Evolutionary conservation across 30 jellyfish, hydroid and myxozoan genomes (phyloP), one percentile per base, ranked within the genome.

Genomic region (Rhopilema esculentum): DNA sequence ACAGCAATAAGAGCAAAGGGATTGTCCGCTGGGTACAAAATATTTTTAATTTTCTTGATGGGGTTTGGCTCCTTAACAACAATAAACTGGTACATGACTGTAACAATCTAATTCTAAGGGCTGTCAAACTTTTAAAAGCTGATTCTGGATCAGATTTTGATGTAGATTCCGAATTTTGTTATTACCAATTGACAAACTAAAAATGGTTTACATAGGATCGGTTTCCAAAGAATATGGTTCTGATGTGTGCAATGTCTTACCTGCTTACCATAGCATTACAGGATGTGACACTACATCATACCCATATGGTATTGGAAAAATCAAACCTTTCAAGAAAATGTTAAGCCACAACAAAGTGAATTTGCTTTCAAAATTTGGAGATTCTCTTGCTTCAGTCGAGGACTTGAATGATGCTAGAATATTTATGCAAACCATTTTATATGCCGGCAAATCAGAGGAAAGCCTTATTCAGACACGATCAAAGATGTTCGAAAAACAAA

Each of bases 241-340:
- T 72, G 83, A 72, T 72, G 66, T 31, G 51, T 72, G 83, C 83
- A 72, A 72, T 21, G 83, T 25, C 51, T 72, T 72, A 27, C 83
- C 83, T 27, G 83, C 83, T 29, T 72, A 27, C 83, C 83, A 72
- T 63, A 72, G 80, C 51, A 72, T 72, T 21, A 72, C 83, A 32
- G 83, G 83, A 19, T 72, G 83, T 72, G 83, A 72, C 51, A 72
- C 83, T 27, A 63, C 51, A 27, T 72, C 83, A 9, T 72, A 27
- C 51, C 83, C 83, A 27, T 72, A 16, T 72, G 67, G 66, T 27
- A 29, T 72, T 27, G 83, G 83, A 40, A 72, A 72, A 27, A 72
- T 72, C 83, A 72, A 72, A 27, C 65, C 83, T 24, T 72, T 72
- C 48, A 72, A 72, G 57, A 72, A 72, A 29, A 72, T 72, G 65